These are phyloP conservation scores for Rhinogobio ventralis DNA, from an alignment of 2,797 vertebrate genomes.

Conservation along the genomic window DNA sequence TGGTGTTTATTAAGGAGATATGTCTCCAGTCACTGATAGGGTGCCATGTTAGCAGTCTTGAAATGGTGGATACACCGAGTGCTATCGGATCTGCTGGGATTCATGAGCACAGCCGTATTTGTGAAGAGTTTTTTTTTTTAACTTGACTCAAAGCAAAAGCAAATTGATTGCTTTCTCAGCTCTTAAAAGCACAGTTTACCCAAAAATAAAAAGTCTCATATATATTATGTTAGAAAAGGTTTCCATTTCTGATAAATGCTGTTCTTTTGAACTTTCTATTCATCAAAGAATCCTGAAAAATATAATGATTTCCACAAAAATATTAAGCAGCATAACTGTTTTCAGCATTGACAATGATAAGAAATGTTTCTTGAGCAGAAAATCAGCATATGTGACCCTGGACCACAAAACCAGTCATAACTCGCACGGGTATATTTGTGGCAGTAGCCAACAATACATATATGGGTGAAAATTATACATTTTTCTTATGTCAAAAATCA, in stretches of 20 bases:
- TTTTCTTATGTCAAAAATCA: too few relatives aligned
- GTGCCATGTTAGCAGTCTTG: conserved; percentile 29
- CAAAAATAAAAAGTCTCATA: neutral
- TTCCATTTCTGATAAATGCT: neutral
- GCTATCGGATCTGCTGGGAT: conserved; percentile 6
- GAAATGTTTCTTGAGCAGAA: neutral
- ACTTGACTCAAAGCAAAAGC: conserved; percentile 1
- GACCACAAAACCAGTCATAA: too few relatives aligned
- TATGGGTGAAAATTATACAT: too few relatives aligned
- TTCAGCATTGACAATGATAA: neutral
- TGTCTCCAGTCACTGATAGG: conserved; percentile 31
- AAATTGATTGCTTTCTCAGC: conserved; percentile 9
- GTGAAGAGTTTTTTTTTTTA: conserved; percentile 3
- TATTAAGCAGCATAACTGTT: neutral
- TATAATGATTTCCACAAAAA: neutral
- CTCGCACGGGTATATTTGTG: too few relatives aligned
- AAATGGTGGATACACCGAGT: conserved; percentile 3
- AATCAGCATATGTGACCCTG: neutral
- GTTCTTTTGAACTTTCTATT: neutral
- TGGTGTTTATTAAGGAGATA: conserved; percentile 45
- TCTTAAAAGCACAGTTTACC: neutral
- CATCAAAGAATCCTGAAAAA: neutral
- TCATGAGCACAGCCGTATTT: conserved; percentile 25
- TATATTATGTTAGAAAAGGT: neutral
- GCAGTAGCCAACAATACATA: too few relatives aligned